A percentile compares a stretch with the other conserved stretches of the same genome.
Conservation (phyloP, 2,113 vertebrate genomes). For the Atherinomorus stipes region DNA sequence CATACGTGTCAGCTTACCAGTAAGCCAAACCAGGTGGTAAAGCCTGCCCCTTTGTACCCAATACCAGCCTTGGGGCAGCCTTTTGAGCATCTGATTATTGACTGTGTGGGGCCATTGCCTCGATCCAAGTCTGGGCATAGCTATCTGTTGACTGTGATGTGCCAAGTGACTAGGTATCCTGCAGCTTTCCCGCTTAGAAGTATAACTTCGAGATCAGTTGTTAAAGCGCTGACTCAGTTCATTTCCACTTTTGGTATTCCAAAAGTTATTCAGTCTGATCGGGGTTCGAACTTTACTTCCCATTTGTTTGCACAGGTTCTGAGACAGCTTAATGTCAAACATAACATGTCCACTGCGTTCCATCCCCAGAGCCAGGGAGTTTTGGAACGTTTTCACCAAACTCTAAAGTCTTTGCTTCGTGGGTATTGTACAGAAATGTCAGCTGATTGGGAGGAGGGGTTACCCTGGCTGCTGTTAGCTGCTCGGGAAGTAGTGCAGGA, state of each 20-base stretch:
- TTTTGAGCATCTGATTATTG: too few species aligned
- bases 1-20: too few species aligned
- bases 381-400: slow-evolving; percentile 3
- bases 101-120: background rate
- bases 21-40: too few species aligned
- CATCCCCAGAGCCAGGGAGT: slow-evolving; percentile 11
- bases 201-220: background rate
- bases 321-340: background rate
- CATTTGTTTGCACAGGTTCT: background rate
- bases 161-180: background rate
- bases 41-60: too few species aligned
- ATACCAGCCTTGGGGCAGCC: too few species aligned
- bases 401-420: background rate
- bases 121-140: background rate
- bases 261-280: background rate
- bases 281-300: background rate
- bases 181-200: background rate
- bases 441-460: background rate
- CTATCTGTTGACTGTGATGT: background rate
- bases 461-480: background rate
- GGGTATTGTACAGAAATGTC: slow-evolving; percentile 1
- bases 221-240: background rate
- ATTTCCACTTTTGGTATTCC: background rate
- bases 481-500: background rate
- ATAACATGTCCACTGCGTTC: background rate